Percentiles rank a stretch among this genome's conserved stretches.
phyloP scores from a whole-genome alignment of 2,888 invertebrate species.

The Mythimna pallens region DNA sequence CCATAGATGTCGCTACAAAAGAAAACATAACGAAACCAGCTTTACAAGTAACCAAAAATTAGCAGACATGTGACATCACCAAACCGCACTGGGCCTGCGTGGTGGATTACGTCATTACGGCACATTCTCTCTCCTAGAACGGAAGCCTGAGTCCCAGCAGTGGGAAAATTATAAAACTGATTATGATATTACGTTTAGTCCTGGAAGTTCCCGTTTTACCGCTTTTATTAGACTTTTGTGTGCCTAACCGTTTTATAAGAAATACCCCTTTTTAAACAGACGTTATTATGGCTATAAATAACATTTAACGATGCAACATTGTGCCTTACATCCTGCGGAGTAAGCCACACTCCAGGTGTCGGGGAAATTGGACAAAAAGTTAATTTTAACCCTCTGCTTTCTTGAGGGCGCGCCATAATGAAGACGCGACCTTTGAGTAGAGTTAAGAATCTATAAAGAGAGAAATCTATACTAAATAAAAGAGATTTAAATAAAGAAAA shows the following conservation, averaged over 20 bases:
- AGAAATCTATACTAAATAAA: neutral
- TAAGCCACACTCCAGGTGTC: conserved; percentile 81
- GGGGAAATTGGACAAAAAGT: conserved; percentile 82
- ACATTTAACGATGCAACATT: conserved; percentile 60
- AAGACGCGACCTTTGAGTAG: conserved; percentile 71
- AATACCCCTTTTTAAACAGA: conserved; percentile 52
- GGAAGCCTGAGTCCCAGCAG: too few species aligned
- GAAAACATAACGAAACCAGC: too few species aligned
- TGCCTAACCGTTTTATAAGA: conserved; percentile 20
- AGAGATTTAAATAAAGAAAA: too few species aligned
- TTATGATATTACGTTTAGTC: too few species aligned
- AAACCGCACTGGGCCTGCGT: too few species aligned
- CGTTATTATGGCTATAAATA: conserved; percentile 62
- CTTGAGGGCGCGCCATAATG: conserved; percentile 63
- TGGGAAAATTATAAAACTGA: too few species aligned
- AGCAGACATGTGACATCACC: too few species aligned
- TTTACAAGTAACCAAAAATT: too few species aligned
- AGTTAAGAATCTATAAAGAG: conserved; percentile 56
- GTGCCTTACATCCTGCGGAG: conserved; percentile 71
- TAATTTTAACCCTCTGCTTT: conserved; percentile 74
- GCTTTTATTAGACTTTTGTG: neutral
- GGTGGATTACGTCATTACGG: too few species aligned
- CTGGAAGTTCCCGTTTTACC: neutral
- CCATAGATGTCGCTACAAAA: too few species aligned
- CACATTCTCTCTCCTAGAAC: too few species aligned